Percentiles rank a stretch among this genome's conserved stretches.
phyloP scores from a whole-genome alignment of 2,113 vertebrate genomes.

The Triplophysa dalaica region DNA sequence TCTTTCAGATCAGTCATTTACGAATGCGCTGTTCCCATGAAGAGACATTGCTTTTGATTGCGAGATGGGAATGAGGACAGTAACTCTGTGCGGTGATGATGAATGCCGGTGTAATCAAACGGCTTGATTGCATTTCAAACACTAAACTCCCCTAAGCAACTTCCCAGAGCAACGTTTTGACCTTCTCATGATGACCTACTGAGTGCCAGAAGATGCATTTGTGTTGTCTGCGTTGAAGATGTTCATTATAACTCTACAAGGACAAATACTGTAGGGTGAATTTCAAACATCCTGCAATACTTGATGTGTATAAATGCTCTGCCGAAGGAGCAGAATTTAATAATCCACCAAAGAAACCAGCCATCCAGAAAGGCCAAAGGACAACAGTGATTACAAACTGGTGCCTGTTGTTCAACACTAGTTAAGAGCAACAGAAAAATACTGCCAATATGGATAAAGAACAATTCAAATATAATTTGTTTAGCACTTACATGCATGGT shows the following conservation, averaged over 20 bases:
- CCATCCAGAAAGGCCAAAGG: background rate
- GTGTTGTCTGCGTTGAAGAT: slow-evolving; percentile 30
- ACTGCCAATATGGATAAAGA: too few species aligned
- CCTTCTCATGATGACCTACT: slow-evolving; percentile 44
- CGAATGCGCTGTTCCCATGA: slow-evolving; percentile 48
- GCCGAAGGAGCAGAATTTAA: background rate
- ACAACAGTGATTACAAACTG: too few species aligned
- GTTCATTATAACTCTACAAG: slow-evolving; percentile 33
- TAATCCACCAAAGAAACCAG: background rate
- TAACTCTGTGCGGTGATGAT: slow-evolving; percentile 58
- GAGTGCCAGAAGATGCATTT: background rate
- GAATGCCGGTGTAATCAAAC: slow-evolving; percentile 65
- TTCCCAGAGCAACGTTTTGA: slow-evolving; percentile 52
- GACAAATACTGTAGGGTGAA: background rate
- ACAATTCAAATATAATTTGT: too few species aligned
- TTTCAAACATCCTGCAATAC: background rate
- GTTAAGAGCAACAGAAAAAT: too few species aligned
- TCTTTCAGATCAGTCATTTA: slow-evolving; percentile 55
- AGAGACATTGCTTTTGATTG: slow-evolving; percentile 64
- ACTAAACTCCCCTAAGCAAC: slow-evolving; percentile 44
- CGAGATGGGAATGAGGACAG: slow-evolving; percentile 39
- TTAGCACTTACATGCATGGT: too few species aligned
- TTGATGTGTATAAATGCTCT: background rate
- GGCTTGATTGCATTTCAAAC: slow-evolving; percentile 61
- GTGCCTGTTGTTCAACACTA: too few species aligned